A percentile compares a stretch with the other conserved stretches of the same genome.
Conservation (phyloP, 2,888 invertebrate species). For the Parascotia fuliginaria region DNA sequence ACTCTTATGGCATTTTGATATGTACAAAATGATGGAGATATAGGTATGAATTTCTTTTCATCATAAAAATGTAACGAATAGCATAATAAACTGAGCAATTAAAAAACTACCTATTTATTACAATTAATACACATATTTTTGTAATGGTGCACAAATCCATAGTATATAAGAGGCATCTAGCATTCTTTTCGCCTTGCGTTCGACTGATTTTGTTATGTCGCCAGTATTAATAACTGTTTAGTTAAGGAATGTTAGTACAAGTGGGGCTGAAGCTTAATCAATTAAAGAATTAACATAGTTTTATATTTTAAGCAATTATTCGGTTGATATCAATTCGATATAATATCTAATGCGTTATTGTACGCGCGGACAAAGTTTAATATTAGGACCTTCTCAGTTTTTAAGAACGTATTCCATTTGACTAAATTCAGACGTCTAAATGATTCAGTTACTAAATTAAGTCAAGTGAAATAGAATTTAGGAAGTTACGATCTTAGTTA, state of each 20-base stretch:
- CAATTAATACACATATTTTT: slow-evolving; percentile 20
- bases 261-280: slow-evolving; percentile 30
- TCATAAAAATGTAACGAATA: background rate
- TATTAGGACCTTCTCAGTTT: too few relatives aligned
- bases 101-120: too few relatives aligned
- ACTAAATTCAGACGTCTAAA: too few relatives aligned
- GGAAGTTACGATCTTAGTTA: too few relatives aligned
- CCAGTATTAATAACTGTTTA: slow-evolving; percentile 35
- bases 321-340: slow-evolving; percentile 29
- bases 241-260: slow-evolving; percentile 31
- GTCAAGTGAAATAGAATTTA: too few relatives aligned
- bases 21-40: slow-evolving; percentile 38
- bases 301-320: slow-evolving; percentile 32
- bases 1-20: slow-evolving; percentile 18
- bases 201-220: slow-evolving; percentile 32
- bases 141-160: slow-evolving; percentile 16
- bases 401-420: too few relatives aligned
- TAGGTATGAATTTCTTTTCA: slow-evolving; percentile 2
- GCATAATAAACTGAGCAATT: background rate
- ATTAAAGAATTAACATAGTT: slow-evolving; percentile 43
- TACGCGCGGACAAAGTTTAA: too few relatives aligned
- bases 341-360: slow-evolving; percentile 16
- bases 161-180: background rate
- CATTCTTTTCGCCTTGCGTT: slow-evolving; percentile 17
- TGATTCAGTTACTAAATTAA: too few relatives aligned